Base-by-base conservation (phyloP, 2,888 invertebrate genomes). In the Acrobasis consociella region DNA sequence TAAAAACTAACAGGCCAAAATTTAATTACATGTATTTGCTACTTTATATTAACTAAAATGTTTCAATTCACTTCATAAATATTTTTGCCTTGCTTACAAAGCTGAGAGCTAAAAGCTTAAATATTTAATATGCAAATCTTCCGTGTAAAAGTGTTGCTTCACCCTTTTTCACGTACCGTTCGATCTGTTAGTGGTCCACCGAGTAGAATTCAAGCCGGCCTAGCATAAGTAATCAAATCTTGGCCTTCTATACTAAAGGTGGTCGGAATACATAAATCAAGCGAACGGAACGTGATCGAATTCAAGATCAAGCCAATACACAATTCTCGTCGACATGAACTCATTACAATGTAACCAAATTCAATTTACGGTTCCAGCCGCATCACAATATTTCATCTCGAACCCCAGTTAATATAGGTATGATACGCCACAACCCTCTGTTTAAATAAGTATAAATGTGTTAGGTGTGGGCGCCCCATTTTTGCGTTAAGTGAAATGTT, bases 271-370 rank as follows among this genome's bases (percentile, higher is more conserved):
- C 85, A 85, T 87, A 89, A 91, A 90, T 90, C 88, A 89, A 87
- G 82, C 78, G 82, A 82, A 82, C 73, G 77, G 77, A 82, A 89
- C 91, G 89, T 89, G 90, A 90, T 87, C 83, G 85, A 87, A 87
- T 89, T 89, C 81, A 86, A 86, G 89, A 89, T 89, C 83, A 83
- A 85, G 77, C 79, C 83, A 82, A 85, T 86, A 87, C 82, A 83
- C 80, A 83, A 83, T 82, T 83, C 81, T 77, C 75, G 78, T 75
- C 83, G 84, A 85, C 85, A 85, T 84, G 84, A 85, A 87, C 86
- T 90, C 89, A 90, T 91, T 91, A 91, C 84, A 86, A 81, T 85
- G 82, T 86, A 89, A 86, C 89, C 87, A 85, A 89, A 91, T 90
- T 89, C 88, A 89, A 90, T 91, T 89, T 89, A 83, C 82, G 74